Conservation (phyloP, 1,140 invertebrate genomes). For the Drosophila auraria region DNA sequence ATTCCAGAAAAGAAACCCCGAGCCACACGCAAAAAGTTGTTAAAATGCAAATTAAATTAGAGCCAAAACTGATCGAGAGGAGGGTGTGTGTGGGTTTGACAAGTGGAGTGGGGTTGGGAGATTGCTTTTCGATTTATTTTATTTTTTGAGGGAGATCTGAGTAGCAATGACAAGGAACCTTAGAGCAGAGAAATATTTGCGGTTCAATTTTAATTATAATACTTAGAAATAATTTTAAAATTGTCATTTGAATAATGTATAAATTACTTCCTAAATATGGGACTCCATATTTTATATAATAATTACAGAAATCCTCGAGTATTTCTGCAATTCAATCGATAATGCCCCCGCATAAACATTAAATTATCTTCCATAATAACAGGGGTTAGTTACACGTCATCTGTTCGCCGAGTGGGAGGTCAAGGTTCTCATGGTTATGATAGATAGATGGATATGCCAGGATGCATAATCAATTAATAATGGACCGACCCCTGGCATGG, state of each 20-base stretch:
- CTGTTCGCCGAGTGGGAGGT: conserved; percentile 53
- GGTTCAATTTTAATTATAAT: background rate
- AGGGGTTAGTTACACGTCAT: conserved; percentile 47
- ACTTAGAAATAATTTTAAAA: background rate
- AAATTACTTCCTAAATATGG: background rate
- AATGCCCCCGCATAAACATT: background rate
- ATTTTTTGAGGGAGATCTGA: conserved; percentile 4
- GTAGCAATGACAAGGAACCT: conserved; percentile 20
- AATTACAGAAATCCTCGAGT: conserved; percentile 3
- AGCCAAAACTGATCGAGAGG: conserved; percentile 65
- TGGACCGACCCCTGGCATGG: conserved; percentile 25
- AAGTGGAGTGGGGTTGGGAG: conserved; percentile 35
- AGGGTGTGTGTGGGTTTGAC: conserved; percentile 50
- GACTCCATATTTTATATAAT: background rate
- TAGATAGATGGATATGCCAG: conserved; percentile 50
- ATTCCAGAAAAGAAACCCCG: conserved; percentile 49
- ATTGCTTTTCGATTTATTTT: background rate
- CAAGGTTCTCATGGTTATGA: conserved; percentile 57
- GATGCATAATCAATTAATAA: conserved; percentile 76
- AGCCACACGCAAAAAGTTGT: conserved; percentile 83
- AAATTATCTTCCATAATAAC: conserved; percentile 11
- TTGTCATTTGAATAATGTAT: background rate
- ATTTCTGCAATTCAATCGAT: conserved; percentile 7
- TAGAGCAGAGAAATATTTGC: background rate
- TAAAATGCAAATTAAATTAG: conserved; percentile 84